Evolutionary conservation across 2,113 vertebrate genomes (phyloP).

Genomic region (Heterocephalus glaber): DNA sequence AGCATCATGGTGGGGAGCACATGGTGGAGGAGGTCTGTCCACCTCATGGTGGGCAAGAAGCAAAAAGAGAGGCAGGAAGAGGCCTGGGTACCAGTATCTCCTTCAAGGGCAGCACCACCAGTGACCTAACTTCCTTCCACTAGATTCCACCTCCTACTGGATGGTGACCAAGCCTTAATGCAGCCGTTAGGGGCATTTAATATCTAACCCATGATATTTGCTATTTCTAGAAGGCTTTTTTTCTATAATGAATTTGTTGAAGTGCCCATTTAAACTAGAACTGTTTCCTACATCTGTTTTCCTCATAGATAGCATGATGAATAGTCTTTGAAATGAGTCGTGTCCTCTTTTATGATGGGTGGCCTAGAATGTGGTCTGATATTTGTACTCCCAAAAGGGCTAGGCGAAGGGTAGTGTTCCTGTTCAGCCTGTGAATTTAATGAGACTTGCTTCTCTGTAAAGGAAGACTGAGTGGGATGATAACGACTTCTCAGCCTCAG

Average conservation of each 20-base stretch:
- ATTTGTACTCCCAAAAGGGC: background rate
- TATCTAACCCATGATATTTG: background rate
- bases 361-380: background rate
- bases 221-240: slow-evolving; percentile 24
- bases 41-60: background rate
- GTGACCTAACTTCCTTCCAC: background rate
- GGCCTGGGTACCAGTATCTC: background rate
- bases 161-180: too few species aligned
- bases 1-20: background rate
- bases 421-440: background rate
- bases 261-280: background rate
- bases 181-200: too few species aligned
- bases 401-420: background rate
- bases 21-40: background rate
- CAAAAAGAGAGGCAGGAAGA: background rate
- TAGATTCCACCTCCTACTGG: too few species aligned
- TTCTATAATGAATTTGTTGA: background rate
- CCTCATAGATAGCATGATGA: background rate
- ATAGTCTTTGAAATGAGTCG: background rate
- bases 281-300: background rate
- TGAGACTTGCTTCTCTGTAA: background rate
- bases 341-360: background rate
- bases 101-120: background rate
- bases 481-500: background rate
- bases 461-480: background rate